Percentiles rank a stretch among this genome's conserved stretches.
These are phyloP conservation scores for Eilema depressum DNA, from an alignment of 2,888 invertebrate genomes.

Conservation along the genomic window DNA sequence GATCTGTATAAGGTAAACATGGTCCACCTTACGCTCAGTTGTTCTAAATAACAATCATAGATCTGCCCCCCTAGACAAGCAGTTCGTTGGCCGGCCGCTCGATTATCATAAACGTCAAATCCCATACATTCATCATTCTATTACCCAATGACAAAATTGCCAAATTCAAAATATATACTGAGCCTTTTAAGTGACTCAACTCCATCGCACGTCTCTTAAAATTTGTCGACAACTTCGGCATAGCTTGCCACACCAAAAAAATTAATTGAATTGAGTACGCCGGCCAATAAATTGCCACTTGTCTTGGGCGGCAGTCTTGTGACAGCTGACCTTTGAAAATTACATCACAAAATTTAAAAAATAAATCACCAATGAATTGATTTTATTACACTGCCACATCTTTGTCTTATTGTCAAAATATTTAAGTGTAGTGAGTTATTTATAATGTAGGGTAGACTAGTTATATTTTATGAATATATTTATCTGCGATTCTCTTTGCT, in stretches of 20 bases:
- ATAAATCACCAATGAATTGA: conserved; percentile 45
- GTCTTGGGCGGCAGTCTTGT: too few relatives aligned
- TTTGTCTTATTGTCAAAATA: conserved; percentile 43
- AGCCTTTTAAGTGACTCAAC: too few relatives aligned
- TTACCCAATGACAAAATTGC: too few relatives aligned
- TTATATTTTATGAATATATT: conserved; percentile 40
- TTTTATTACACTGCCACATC: conserved; percentile 51
- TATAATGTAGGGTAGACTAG: conserved; percentile 57
- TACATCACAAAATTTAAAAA: conserved; percentile 24
- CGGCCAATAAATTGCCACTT: too few relatives aligned
- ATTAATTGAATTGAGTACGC: too few relatives aligned
- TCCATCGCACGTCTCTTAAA: too few relatives aligned
- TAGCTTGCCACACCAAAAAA: too few relatives aligned
- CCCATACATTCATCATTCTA: too few relatives aligned
- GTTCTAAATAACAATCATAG: not conserved
- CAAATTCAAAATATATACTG: too few relatives aligned
- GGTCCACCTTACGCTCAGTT: conserved; percentile 5
- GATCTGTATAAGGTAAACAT: not conserved
- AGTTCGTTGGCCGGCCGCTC: too few relatives aligned
- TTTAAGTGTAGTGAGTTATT: conserved; percentile 51
- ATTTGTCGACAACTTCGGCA: too few relatives aligned
- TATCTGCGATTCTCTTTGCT: conserved; percentile 44
- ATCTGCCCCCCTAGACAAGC: conserved; percentile 35
- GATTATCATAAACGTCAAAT: too few relatives aligned
- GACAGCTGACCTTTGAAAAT: conserved; percentile 49